phyloP scores from a whole-genome alignment of 2,113 vertebrate species.

The Sapajus apella region DNA sequence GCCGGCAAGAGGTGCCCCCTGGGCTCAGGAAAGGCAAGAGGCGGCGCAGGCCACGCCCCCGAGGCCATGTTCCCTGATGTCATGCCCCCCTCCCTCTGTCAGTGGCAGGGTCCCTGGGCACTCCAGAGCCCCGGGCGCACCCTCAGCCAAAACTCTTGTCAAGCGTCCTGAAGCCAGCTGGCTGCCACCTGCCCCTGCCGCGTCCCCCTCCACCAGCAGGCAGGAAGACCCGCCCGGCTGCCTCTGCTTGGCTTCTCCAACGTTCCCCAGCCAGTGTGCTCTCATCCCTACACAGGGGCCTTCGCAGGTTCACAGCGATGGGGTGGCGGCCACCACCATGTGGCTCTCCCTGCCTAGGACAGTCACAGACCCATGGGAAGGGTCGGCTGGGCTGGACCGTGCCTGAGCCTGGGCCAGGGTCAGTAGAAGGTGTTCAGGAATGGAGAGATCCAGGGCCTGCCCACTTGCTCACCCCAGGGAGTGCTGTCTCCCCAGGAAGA shows the following conservation, averaged over 20 bases:
- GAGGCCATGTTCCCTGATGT: background rate
- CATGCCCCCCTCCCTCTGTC: background rate
- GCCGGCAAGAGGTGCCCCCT: rapidly evolving
- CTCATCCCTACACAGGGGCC: background rate
- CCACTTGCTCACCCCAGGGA: too few species aligned
- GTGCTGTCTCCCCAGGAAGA: background rate
- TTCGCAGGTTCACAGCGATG: rapidly evolving
- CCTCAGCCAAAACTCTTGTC: too few species aligned
- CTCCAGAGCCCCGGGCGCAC: rapidly evolving
- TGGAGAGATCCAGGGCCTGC: background rate
- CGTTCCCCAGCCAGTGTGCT: rapidly evolving
- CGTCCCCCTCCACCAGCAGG: background rate
- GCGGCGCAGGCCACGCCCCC: rapidly evolving
- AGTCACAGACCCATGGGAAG: rapidly evolving
- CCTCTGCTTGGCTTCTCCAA: background rate
- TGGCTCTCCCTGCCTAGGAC: background rate
- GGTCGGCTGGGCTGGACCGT: background rate
- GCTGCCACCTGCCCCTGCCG: too few species aligned
- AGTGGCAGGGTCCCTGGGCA: rapidly evolving
- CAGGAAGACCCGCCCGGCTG: background rate
- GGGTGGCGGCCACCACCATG: rapidly evolving
- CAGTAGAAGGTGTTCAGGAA: background rate
- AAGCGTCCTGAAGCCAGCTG: too few species aligned
- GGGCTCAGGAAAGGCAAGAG: background rate
- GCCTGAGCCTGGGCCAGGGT: background rate